A percentile compares a stretch with the other conserved stretches of the same genome.
Evolutionary conservation across 2,113 vertebrate genomes (phyloP).

Genomic region (Alethe diademata): DNA sequence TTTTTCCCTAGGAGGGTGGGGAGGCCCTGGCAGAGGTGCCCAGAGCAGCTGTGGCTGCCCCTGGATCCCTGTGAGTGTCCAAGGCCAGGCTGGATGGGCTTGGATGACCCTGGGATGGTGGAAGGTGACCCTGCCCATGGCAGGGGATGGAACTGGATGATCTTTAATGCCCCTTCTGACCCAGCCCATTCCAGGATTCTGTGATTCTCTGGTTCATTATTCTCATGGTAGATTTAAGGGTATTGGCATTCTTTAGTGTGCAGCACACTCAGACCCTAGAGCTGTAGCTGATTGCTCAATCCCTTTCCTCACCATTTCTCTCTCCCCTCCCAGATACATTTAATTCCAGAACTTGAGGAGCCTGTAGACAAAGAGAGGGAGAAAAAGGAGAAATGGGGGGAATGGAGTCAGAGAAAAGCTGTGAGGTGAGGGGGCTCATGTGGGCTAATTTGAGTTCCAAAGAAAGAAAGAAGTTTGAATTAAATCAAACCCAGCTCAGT

Average conservation of each 20-base stretch:
- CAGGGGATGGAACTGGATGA: accelerated
- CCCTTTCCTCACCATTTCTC: neutral
- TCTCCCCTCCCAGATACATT: neutral
- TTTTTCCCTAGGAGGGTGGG: accelerated
- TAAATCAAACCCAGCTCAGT: neutral
- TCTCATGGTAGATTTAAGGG: accelerated
- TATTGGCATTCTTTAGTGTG: accelerated
- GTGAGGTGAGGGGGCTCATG: accelerated
- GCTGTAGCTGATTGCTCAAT: neutral
- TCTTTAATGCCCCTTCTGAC: neutral
- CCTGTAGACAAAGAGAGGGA: neutral
- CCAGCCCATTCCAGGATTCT: neutral
- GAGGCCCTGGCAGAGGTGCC: neutral
- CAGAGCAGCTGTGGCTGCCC: neutral
- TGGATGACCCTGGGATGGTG: accelerated
- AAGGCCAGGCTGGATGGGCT: accelerated
- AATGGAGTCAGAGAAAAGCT: neutral
- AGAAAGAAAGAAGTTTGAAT: neutral
- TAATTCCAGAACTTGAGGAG: neutral
- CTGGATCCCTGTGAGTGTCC: neutral
- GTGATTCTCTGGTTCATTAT: neutral
- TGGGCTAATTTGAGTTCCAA: neutral
- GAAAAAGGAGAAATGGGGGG: neutral
- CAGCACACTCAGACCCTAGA: neutral
- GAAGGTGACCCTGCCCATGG: neutral